Evolutionary conservation across 1,140 invertebrate species (phyloP).

Genomic region (Nymphalis io): DNA sequence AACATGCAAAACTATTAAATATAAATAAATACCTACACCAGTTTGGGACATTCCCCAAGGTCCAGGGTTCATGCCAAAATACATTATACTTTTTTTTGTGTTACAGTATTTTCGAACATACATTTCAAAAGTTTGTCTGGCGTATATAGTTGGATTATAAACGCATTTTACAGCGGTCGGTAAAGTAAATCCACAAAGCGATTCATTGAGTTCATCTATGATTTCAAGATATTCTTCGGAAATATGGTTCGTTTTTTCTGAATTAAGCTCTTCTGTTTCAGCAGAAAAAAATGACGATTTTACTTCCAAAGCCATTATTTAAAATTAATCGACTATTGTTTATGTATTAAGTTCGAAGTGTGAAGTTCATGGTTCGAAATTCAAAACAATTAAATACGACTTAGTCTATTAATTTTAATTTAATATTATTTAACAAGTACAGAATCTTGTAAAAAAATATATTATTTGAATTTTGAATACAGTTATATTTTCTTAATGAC

Average conservation of each 20-base stretch:
- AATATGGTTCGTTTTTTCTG: slow-evolving; percentile 32
- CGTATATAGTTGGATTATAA: slow-evolving; percentile 92
- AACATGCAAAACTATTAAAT: not conserved
- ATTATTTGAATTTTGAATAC: too few relatives aligned
- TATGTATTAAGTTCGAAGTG: not conserved
- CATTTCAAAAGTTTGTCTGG: slow-evolving; percentile 85
- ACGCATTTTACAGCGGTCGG: slow-evolving; percentile 70
- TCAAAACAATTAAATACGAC: too few relatives aligned
- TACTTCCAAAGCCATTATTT: slow-evolving; percentile 45
- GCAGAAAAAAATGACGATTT: slow-evolving; percentile 54
- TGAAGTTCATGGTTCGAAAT: too few relatives aligned
- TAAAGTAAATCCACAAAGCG: slow-evolving; percentile 46
- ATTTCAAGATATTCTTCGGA: slow-evolving; percentile 52
- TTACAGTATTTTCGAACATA: slow-evolving; percentile 77
- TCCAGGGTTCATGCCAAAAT: slow-evolving; percentile 96
- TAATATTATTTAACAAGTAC: too few relatives aligned
- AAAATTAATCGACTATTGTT: not conserved
- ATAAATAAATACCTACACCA: slow-evolving; percentile 82
- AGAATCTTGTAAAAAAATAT: too few relatives aligned
- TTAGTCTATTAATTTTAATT: too few relatives aligned
- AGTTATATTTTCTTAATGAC: too few relatives aligned
- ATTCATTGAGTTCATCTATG: slow-evolving; percentile 54
- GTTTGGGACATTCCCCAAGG: slow-evolving; percentile 97
- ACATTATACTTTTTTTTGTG: slow-evolving; percentile 86
- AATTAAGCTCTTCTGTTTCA: not conserved